Evolutionary conservation across 2,113 vertebrate genomes (phyloP).

Genomic region (Mus musculus): GRCm39 chr3:98961001-98961500

Average conservation of each 20-base stretch:
- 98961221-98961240: not conserved
- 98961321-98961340: not conserved
- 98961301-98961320: not conserved
- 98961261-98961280: not conserved
- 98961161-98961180: not conserved
- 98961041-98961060: not conserved
- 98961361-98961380: no score
- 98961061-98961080: not conserved
- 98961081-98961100: not conserved
- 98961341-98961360: not conserved
- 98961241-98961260: not conserved
- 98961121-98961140: not conserved
- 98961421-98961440: not conserved
- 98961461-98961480: not conserved
- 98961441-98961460: not conserved
- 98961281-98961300: not conserved
- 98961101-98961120: not conserved
- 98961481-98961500: not conserved
- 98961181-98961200: not conserved
- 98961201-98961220: not conserved
- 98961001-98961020: not conserved
- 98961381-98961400: not conserved
- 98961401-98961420: not conserved
- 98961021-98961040: not conserved
- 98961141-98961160: slow-evolving; percentile 15